Conservation (phyloP, 2,113 vertebrate genomes). For the Colossoma macropomum region DNA sequence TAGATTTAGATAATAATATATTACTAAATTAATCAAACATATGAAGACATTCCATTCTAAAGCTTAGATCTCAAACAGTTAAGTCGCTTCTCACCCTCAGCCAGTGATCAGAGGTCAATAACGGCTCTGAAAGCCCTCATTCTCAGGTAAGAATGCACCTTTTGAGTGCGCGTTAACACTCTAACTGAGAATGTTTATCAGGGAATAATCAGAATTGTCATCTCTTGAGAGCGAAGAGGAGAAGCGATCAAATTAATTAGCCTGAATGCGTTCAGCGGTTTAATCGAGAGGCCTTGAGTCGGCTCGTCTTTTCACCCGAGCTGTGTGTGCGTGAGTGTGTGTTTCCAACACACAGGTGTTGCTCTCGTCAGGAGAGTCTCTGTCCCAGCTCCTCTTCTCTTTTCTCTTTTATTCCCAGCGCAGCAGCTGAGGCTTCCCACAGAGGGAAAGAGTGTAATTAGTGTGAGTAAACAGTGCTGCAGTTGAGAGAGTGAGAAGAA, state of each 20-base stretch:
- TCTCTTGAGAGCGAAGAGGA: constrained; percentile 48
- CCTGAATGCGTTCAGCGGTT: constrained; percentile 33
- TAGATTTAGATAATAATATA: no score
- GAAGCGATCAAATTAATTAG: constrained; percentile 56
- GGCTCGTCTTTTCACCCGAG: not conserved
- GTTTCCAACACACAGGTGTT: not conserved
- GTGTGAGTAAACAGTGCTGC: not conserved
- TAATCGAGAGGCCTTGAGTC: constrained; percentile 53
- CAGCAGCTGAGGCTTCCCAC: constrained; percentile 1
- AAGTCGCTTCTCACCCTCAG: not conserved
- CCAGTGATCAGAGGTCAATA: not conserved
- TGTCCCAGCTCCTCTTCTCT: constrained; percentile 5
- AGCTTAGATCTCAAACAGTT: not conserved
- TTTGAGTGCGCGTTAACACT: constrained; percentile 1
- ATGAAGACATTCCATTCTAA: no score
- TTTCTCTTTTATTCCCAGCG: not conserved
- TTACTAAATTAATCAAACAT: no score
- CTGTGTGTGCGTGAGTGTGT: constrained; percentile 18
- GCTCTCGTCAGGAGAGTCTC: not conserved
- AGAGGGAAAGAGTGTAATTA: not conserved
- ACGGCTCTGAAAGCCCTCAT: not conserved
- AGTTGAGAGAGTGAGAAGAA: not conserved
- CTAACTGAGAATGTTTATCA: constrained; percentile 39
- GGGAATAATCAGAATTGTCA: constrained; percentile 40
- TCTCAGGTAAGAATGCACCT: not conserved